These are phyloP conservation scores for Lerista edwardsae DNA, from an alignment of 2,797 vertebrate species.

Conservation along the genomic window DNA sequence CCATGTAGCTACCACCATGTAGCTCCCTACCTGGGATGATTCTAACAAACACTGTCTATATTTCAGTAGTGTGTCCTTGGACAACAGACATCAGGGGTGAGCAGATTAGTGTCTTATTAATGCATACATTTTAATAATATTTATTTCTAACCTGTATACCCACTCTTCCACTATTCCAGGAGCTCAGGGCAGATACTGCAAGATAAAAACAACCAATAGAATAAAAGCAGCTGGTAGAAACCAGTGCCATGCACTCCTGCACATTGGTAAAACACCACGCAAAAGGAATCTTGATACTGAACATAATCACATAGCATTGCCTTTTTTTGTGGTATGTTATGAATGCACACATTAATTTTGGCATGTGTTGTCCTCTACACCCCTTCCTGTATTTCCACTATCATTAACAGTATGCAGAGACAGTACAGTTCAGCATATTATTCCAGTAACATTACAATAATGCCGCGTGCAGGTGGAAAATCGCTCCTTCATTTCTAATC, in stretches of 20 bases:
- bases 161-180: no score
- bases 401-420: not conserved
- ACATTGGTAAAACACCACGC: no score
- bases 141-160: no score
- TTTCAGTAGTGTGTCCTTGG: not conserved
- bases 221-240: no score
- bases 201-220: no score
- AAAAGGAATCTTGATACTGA: no score
- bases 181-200: no score
- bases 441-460: conserved; percentile 14
- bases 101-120: not conserved
- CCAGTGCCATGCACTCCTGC: no score
- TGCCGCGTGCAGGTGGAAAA: not conserved
- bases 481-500: not conserved
- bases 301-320: not conserved
- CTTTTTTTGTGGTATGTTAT: not conserved
- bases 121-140: no score
- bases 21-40: no score
- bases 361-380: not conserved
- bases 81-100: not conserved
- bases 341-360: not conserved
- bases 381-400: not conserved
- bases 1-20: no score
- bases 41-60: no score
- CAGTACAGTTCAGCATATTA: not conserved